Evolutionary conservation across 2,113 vertebrate species (phyloP), one percentile per base, ranked within the genome.

Genomic region (Hydrochoerus hydrochaeris): DNA sequence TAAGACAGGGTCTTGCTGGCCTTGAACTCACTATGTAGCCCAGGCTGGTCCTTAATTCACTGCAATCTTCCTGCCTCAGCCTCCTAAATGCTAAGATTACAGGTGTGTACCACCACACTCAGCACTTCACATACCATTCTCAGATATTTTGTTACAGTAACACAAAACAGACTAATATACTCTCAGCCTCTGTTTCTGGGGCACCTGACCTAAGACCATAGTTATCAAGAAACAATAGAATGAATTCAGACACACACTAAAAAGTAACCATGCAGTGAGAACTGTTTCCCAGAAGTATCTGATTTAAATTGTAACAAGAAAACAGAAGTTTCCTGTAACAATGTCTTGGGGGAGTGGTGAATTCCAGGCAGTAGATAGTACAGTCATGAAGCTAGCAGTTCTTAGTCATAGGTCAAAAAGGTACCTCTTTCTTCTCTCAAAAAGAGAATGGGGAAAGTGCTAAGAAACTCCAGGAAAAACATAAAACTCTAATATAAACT

Each of bases 391-490:
- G 22, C 46, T 67, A 90, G 71, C 94, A 81, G 58, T 63, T 88
- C 77, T 94, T 95, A 90, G 71, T 91, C 71, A 88, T 62, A 49
- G 13, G 62, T 60, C 44, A 88, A 95, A 77, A 92, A 96, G 58
- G 35, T 20, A 22, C 2, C 3, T 19, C 24, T 41, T 86, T 88
- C 20, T 97, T 85, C 35, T 95, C 20, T 93, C 46, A 60, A 62
- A 73, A 88, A 73, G n/a, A n/a, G 26, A 91, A 58, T 22, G 20
- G 77, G 62, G 82, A 80, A 87, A 11, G 24, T 86, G 62, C 92
- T 69, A 69, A 94, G 75, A 92, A 90, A 92, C 87, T 90, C 52
- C 69, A 97, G 69, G 52, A 92, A 96, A 95, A 93, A 77, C n/a
- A 54, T 30, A 73, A 78, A 93, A 71, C 78, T 88, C 1, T 62